These are phyloP conservation scores for Oncorhynchus gorbuscha DNA, from an alignment of 2,113 vertebrate genomes.

Conservation along the genomic window DNA sequence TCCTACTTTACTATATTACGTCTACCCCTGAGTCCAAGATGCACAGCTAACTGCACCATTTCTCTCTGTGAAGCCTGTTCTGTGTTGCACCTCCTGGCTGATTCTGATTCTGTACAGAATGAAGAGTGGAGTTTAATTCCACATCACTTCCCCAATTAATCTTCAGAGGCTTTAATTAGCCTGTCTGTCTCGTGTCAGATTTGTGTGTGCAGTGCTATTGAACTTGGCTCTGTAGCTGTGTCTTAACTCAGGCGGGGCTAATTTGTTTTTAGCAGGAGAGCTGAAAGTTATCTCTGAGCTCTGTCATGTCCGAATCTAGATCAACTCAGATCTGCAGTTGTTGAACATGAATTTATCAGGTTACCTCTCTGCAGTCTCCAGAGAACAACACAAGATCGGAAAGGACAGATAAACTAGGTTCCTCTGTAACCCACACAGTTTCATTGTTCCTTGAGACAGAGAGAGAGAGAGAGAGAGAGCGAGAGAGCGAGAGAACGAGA, in stretches of 20 bases:
- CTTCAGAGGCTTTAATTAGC: neutral
- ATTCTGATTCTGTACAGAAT: neutral
- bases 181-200: neutral
- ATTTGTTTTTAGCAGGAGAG: neutral
- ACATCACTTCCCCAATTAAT: neutral
- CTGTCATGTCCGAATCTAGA: neutral
- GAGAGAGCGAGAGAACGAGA: too few species aligned
- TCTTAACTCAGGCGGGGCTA: neutral
- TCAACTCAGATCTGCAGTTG: neutral
- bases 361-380: neutral
- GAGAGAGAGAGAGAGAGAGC: too few species aligned
- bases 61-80: neutral
- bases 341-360: neutral
- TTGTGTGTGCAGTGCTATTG: neutral
- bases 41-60: too few species aligned
- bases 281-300: neutral
- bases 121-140: neutral
- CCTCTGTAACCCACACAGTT: too few species aligned
- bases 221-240: neutral
- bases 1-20: too few species aligned
- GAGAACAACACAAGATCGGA: neutral
- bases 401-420: neutral
- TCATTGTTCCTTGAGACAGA: too few species aligned
- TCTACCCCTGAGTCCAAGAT: too few species aligned
- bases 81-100: neutral